These are phyloP conservation scores for Danionella cerebrum DNA, from an alignment of 2,113 vertebrate genomes.

Conservation along the genomic window DNA sequence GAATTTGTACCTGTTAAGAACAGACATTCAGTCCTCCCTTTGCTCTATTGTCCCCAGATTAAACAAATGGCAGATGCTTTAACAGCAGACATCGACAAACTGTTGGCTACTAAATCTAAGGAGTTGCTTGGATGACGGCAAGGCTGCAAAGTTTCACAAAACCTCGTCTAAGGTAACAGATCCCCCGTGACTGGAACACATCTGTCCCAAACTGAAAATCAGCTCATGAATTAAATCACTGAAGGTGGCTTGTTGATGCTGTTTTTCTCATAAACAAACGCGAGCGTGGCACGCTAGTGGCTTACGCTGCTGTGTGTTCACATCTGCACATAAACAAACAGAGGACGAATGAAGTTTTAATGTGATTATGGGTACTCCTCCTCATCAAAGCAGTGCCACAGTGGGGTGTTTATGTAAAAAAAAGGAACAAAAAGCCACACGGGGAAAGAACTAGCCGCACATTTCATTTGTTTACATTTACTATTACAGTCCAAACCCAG, in stretches of 20 bases:
- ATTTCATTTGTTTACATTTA: slow-evolving; percentile 60
- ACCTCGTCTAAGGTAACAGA: no score
- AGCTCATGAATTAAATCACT: neutral
- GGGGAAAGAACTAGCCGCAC: slow-evolving; percentile 43
- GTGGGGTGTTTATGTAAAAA: slow-evolving; percentile 61
- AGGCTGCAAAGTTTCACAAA: neutral
- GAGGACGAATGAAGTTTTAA: slow-evolving; percentile 64
- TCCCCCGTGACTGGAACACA: neutral
- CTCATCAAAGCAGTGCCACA: slow-evolving; percentile 66
- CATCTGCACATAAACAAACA: slow-evolving; percentile 63
- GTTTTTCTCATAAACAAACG: slow-evolving; percentile 48
- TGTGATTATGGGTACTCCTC: slow-evolving; percentile 65
- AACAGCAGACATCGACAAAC: slow-evolving; percentile 76
- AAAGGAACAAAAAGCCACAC: slow-evolving; percentile 51
- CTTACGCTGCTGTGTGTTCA: slow-evolving; percentile 35
- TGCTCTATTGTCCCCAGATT: slow-evolving; percentile 62
- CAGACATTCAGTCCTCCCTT: neutral
- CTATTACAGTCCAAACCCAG: slow-evolving; percentile 20
- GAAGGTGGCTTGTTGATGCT: slow-evolving; percentile 11
- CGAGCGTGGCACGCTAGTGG: slow-evolving; percentile 43
- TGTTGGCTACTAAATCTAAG: slow-evolving; percentile 82
- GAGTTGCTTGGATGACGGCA: slow-evolving; percentile 73
- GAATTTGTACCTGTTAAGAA: neutral
- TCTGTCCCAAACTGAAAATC: neutral
- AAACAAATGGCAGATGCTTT: slow-evolving; percentile 82